A percentile compares a stretch with the other conserved stretches of the same genome.
Evolutionary conservation across 2,797 vertebrate genomes (phyloP).

Genomic region (Tragopan temminckii): DNA sequence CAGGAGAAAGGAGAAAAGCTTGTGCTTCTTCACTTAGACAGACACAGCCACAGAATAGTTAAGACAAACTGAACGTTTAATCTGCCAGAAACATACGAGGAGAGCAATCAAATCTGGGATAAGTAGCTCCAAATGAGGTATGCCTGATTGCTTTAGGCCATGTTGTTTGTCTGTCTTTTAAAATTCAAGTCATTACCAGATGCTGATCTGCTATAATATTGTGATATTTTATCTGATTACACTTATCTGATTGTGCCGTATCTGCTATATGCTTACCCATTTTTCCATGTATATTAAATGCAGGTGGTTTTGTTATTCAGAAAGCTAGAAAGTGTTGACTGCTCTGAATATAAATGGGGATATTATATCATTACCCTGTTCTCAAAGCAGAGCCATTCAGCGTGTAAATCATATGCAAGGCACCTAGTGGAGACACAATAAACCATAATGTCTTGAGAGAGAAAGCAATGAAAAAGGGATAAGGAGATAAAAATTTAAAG

Average conservation of each 20-base stretch:
- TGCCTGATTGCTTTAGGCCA: constrained; percentile 81
- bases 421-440: constrained; percentile 81
- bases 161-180: constrained; percentile 86
- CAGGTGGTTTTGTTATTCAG: constrained; percentile 91
- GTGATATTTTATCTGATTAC: constrained; percentile 93
- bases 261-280: constrained; percentile 89
- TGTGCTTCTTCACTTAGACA: constrained; percentile 45
- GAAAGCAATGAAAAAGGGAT: constrained; percentile 82
- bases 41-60: constrained; percentile 75
- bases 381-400: constrained; percentile 82
- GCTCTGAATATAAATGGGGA: constrained; percentile 91
- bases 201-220: constrained; percentile 90
- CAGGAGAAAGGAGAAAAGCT: neutral
- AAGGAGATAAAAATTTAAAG: constrained; percentile 83
- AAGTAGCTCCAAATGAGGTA: constrained; percentile 79
- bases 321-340: constrained; percentile 82
- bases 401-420: constrained; percentile 85
- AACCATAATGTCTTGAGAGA: constrained; percentile 85
- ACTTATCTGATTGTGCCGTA: constrained; percentile 89
- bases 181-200: constrained; percentile 86
- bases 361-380: constrained; percentile 92
- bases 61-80: constrained; percentile 80
- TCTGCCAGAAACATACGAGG: constrained; percentile 81
- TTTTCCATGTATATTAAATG: constrained; percentile 92
- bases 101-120: constrained; percentile 82